Conservation (phyloP, 2,113 vertebrate species). For the Dolichotis patagonum region DNA sequence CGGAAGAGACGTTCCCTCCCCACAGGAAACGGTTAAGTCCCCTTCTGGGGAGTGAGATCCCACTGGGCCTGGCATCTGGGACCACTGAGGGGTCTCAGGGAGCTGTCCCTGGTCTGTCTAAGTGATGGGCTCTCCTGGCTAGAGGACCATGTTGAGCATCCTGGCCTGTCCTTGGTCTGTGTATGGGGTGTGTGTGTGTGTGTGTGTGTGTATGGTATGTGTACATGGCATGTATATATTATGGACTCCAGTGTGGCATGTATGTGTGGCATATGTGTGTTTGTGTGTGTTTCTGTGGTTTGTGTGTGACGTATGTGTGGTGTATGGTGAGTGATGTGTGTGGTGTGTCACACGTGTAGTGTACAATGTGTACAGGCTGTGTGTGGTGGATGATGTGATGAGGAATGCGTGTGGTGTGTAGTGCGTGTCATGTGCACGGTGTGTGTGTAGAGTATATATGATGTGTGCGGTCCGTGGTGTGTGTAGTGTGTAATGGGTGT, state of each 20-base stretch:
- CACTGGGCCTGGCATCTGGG: neutral
- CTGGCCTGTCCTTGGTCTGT: neutral
- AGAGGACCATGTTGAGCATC: neutral
- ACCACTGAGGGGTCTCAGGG: neutral
- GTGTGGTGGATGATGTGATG: neutral
- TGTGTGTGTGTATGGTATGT: neutral
- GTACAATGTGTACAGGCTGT: neutral
- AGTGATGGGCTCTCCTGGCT: neutral
- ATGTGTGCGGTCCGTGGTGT: neutral
- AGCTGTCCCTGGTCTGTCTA: neutral
- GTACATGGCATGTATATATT: too few species aligned
- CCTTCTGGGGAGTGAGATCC: neutral
- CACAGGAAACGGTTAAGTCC: neutral
- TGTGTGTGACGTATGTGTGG: neutral
- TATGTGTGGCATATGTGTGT: too few species aligned
- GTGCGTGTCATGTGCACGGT: neutral
- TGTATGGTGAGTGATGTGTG: neutral
- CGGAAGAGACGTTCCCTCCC: neutral
- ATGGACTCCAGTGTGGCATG: too few species aligned
- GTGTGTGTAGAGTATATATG: too few species aligned
- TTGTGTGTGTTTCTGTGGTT: too few species aligned
- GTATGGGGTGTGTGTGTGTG: neutral
- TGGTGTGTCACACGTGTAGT: neutral
- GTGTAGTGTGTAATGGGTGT: neutral
- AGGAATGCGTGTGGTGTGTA: neutral